These are phyloP conservation scores for Leucosticte australis DNA, from an alignment of 2,113 vertebrate genomes.

Conservation along the genomic window DNA sequence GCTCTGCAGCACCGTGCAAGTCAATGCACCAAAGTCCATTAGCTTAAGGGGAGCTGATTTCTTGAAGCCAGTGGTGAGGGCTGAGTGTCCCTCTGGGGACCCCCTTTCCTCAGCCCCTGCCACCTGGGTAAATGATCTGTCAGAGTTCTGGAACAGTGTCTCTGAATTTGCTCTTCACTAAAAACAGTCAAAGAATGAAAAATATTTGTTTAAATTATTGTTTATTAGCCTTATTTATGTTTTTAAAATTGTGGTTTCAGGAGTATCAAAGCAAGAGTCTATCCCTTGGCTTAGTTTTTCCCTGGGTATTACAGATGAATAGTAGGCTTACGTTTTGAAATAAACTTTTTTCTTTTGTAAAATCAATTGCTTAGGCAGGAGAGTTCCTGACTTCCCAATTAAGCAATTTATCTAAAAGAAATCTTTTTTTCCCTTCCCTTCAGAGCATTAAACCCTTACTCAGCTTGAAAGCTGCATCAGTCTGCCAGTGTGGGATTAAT, in stretches of 20 bases:
- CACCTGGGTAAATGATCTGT: fast-evolving
- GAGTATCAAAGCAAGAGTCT: background rate
- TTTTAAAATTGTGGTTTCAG: background rate
- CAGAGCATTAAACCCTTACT: constrained; percentile 32
- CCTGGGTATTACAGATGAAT: background rate
- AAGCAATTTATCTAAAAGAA: constrained; percentile 56
- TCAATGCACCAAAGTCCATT: background rate
- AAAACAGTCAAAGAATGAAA: background rate
- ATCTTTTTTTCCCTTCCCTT: background rate
- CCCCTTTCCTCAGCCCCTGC: background rate
- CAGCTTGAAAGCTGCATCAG: background rate
- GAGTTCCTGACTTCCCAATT: constrained; percentile 43
- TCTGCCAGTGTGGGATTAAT: constrained; percentile 26
- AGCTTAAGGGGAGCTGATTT: background rate
- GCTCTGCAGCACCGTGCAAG: fast-evolving
- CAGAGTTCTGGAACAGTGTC: fast-evolving
- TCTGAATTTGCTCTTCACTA: background rate
- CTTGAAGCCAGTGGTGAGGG: background rate
- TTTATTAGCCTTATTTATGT: background rate
- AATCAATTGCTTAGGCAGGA: constrained; percentile 38
- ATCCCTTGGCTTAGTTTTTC: background rate
- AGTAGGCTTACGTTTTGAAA: background rate
- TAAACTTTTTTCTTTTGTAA: constrained; percentile 6
- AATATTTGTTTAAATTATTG: background rate
- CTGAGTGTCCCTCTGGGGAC: background rate